Base-by-base conservation (phyloP, 2,113 vertebrate genomes). In the Psammodynastes pulverulentus region DNA sequence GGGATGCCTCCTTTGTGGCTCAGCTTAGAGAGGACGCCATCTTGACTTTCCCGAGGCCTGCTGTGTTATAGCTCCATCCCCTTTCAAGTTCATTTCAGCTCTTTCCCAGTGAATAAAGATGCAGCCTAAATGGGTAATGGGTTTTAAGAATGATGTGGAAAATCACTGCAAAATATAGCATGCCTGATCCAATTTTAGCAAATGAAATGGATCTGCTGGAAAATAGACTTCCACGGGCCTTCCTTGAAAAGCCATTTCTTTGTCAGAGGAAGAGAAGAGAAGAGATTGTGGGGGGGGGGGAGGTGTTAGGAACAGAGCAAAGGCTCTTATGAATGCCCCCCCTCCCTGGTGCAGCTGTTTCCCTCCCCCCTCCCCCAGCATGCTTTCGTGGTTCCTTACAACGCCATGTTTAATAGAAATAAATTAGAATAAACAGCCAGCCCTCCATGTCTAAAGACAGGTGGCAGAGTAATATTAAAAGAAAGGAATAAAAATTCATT, bases 401-500 rank as follows among this genome's bases (percentile, higher is more conserved):
- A 95, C 92, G 91, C 94, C 93, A 92, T 95, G 94, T 93, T 96
- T 96, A 97, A 87, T 91, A 95, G 95, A 96, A 97, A 96, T 95
- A 95, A 95, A 97, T 96, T 94, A 95, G 95, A 96, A 96, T 96
- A 97, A 96, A 96, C n/a, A 94, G 96, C 95, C 95, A 96, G 95
- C 94, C 91, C 53, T 92, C 91, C 86, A 96, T 72, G 95, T 96
- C 95, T 95, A 94, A 96, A 97, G 97, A 97, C 97, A 97, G 96
- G 96, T 97, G 97, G 96, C 94, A 89, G 95, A 92, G 92, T 93
- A 89, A 97, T 97, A 97, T 97, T 96, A 96, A 97, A 97, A 97
- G 96, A 97, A 96, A 96, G 96, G 95, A 97, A 97, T 97, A 97
- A 97, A 97, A 97, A 97, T 95, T 88, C 96, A 93, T 96, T 97